These are phyloP conservation scores for Caenorhabditis sp. DNA, from an alignment of 2,888 invertebrate genomes.

Conservation along the genomic window DNA sequence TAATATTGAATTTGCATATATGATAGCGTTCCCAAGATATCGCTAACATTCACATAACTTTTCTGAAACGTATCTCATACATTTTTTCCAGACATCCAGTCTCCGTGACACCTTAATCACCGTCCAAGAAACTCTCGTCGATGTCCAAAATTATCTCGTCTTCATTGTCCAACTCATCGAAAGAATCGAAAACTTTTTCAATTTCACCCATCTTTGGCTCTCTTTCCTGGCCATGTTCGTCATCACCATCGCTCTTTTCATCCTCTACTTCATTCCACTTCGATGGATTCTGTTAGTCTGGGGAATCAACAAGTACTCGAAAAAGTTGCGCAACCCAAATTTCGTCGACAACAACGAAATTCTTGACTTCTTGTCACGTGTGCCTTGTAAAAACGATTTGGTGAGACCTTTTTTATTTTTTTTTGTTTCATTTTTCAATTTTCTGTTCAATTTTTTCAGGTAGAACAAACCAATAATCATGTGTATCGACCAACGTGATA, in stretches of 20 bases:
- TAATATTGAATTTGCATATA: too few relatives aligned
- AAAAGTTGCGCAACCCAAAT: constrained; percentile 89
- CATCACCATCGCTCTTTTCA: constrained; percentile 79
- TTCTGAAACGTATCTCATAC: too few relatives aligned
- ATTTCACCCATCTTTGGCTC: constrained; percentile 94
- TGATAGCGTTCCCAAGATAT: too few relatives aligned
- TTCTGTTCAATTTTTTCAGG: constrained; percentile 27
- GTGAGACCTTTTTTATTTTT: constrained; percentile 74
- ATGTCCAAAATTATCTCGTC: constrained; percentile 93
- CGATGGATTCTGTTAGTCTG: constrained; percentile 88
- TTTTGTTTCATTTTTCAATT: too few relatives aligned
- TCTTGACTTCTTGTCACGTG: constrained; percentile 89
- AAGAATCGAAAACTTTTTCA: constrained; percentile 92
- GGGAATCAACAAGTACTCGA: constrained; percentile 94
- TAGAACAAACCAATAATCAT: constrained; percentile 34
- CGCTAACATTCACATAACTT: too few relatives aligned
- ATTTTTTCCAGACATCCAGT: constrained; percentile 18
- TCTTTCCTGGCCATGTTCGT: constrained; percentile 88
- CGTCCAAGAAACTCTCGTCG: constrained; percentile 95
- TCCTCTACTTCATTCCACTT: constrained; percentile 88
- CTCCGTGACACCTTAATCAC: constrained; percentile 76
- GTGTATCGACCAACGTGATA: constrained; percentile 35
- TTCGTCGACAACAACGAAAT: constrained; percentile 96
- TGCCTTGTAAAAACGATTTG: constrained; percentile 91
- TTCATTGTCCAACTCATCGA: constrained; percentile 92